A percentile compares a stretch with the other conserved stretches of the same genome.
Evolutionary conservation across 2,113 vertebrate species (phyloP).

Genomic region (Sinocyclocheilus anshuiensis): DNA sequence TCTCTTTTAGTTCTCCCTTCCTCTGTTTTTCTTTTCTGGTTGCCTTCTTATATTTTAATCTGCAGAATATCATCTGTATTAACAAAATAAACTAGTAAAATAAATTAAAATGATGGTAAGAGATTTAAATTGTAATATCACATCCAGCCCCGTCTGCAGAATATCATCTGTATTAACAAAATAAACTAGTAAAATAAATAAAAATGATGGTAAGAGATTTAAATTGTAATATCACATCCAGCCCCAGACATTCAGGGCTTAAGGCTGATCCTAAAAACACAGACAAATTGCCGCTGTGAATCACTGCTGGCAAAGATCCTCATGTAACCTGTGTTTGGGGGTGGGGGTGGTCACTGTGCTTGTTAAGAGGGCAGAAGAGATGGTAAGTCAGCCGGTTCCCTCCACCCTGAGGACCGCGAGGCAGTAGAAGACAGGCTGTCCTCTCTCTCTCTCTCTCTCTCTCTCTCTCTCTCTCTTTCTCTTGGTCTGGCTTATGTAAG

Average conservation of each 20-base stretch:
- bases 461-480: neutral
- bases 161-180: conserved; percentile 11
- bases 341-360: neutral
- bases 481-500: neutral
- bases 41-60: conserved; percentile 7
- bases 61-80: conserved; percentile 1
- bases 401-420: neutral
- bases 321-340: neutral
- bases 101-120: neutral
- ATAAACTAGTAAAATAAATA: neutral
- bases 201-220: conserved; percentile 6
- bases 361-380: neutral
- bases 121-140: conserved; percentile 1
- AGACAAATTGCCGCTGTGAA: neutral
- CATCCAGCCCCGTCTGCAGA: conserved; percentile 7
- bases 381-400: neutral
- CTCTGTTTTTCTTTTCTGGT: neutral
- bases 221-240: neutral
- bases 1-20: neutral
- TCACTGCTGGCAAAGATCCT: conserved; percentile 11
- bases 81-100: conserved; percentile 2
- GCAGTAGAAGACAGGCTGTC: conserved; percentile 17
- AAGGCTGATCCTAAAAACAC: conserved; percentile 1
- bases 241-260: neutral
- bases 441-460: neutral